Evolutionary conservation across 92 coral and sea anemone species (phyloP), one percentile per base, ranked within the genome.

Genomic region (Anthopleura xanthogrammica): DNA sequence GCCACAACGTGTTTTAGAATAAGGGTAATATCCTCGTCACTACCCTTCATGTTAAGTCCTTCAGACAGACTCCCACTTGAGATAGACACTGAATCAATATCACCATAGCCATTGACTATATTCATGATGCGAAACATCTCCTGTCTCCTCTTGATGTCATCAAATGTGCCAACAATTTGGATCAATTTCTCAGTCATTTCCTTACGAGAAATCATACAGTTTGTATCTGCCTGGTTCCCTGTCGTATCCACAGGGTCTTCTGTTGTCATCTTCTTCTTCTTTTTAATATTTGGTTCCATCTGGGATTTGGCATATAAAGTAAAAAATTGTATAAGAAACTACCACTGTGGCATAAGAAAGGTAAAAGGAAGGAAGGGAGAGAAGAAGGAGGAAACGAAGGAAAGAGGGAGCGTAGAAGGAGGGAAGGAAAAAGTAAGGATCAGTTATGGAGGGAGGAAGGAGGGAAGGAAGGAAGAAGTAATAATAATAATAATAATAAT

Each of bases 1-100:
- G 46, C 87, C 3, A n/a, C 52, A 11, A 84, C 10, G 46, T 84
- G 3, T 52, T 84, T 84, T 17, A 64, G 77, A 39, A 84, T 17
- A 7, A 77, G 66, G 10, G 87, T 84, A 5, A 77, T 4, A 46
- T 84, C 87, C 60, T 84, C 87, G 22, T 84, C 87, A 62, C 87
- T 84, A 24, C 87, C 87, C 52, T 76, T 23, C 1, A 84, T 66
- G 65, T 84, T 58, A 7, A 84, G 73, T 16, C 87, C 87, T 77
- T 84, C 87, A 5, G 87, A 20, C 29, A 64, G 87, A 48, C 87
- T 84, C 39, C 87, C 87, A 16, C 77, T 77, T 60, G 87, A 84
- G 73, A 84, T 19, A 0, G 87, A 84, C 4, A 84, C 40, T 11
- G 87, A 84, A 48, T 84, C 87, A n/a, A 60, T 42, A 77, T 84